Base-by-base conservation (phyloP, 2,888 invertebrate species). In the Agonopterix alstromeriana region DNA sequence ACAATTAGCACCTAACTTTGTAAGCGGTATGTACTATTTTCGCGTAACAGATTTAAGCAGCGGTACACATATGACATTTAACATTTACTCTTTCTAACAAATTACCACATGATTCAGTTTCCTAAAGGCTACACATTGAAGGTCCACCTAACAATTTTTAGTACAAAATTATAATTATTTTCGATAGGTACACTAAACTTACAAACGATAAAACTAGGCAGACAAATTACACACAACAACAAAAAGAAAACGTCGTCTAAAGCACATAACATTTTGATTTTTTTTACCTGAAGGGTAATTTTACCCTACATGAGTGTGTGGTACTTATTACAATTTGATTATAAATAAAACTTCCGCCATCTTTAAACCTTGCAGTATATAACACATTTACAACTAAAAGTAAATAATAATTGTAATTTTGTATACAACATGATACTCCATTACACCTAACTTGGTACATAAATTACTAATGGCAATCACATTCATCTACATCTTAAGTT, bases 1-100 rank as follows among this genome's bases (percentile, higher is more conserved):
- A 82, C 77, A 76, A 71, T 79, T 86, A 87, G 87, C 87, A 86
- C 87, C 86, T 86, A 87, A 82, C 73, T 76, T 70, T 70, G 77
- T 75, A 84, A 86, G 86, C 86, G 71, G 73, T 75, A 77, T 60
- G 77, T 80, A 82, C 70, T 62, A 63, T 61, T 58, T 54, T 55
- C 60, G 69, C 71, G 56, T 70, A 68, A 72, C 68, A 71, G 65
- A 69, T 71, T 35, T 45, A 48, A 48, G 42, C 43, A 4, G 27
- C 54, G 52, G 66, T 66, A 72, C 64, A 77, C 66, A 72, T 67
- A 57, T 73, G 73, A 82, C 74, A 79, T 73, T 71, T 58, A 79
- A 82, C 79, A 80, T 78, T 76, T 63, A 78, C 50, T 67, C 68
- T 64, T 60, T 57, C 72, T 77, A 74, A 73, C 27, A 68, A 61